Percentiles rank a stretch among this genome's conserved stretches.
These are phyloP conservation scores for Nycteola revayana DNA, from an alignment of 2,888 invertebrate genomes.

Conservation along the genomic window DNA sequence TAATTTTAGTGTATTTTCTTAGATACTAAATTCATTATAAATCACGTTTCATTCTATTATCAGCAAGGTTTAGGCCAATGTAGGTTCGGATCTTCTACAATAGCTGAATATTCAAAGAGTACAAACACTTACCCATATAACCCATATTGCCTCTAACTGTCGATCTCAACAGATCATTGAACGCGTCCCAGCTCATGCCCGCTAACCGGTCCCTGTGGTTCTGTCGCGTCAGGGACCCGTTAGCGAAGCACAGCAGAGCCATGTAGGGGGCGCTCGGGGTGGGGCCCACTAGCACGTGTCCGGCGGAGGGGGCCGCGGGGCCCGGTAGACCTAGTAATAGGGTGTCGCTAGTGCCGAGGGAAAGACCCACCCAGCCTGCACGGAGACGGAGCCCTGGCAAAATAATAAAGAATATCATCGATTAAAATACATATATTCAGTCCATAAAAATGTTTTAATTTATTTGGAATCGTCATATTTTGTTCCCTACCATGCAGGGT, in stretches of 20 bases:
- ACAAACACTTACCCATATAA: conserved; percentile 86
- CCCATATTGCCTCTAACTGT: conserved; percentile 97
- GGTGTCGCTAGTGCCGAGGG: conserved; percentile 97
- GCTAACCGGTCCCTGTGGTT: conserved; percentile 88
- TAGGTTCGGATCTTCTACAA: too few relatives aligned
- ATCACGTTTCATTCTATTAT: too few relatives aligned
- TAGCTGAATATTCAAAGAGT: too few relatives aligned
- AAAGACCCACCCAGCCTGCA: conserved; percentile 92
- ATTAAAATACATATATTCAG: too few relatives aligned
- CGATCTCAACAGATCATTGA: conserved; percentile 89
- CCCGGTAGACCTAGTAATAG: conserved; percentile 89
- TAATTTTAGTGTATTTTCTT: too few relatives aligned
- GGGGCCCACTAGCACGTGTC: conserved; percentile 95
- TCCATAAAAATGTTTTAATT: too few relatives aligned
- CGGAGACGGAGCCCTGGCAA: conserved; percentile 87
- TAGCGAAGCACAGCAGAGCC: conserved; percentile 95
- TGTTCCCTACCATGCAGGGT: too few relatives aligned
- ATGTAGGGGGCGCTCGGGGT: conserved; percentile 89
- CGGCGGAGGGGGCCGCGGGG: conserved; percentile 86
- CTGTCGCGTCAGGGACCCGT: conserved; percentile 96
- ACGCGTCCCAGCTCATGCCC: conserved; percentile 91
- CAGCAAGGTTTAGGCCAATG: too few relatives aligned
- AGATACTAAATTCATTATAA: too few relatives aligned
- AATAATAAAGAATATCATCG: not conserved
- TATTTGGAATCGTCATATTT: too few relatives aligned